Evolutionary conservation across 2,113 vertebrate species (phyloP), one percentile per base, ranked within the genome.

Genomic region (Apeltes quadracus): DNA sequence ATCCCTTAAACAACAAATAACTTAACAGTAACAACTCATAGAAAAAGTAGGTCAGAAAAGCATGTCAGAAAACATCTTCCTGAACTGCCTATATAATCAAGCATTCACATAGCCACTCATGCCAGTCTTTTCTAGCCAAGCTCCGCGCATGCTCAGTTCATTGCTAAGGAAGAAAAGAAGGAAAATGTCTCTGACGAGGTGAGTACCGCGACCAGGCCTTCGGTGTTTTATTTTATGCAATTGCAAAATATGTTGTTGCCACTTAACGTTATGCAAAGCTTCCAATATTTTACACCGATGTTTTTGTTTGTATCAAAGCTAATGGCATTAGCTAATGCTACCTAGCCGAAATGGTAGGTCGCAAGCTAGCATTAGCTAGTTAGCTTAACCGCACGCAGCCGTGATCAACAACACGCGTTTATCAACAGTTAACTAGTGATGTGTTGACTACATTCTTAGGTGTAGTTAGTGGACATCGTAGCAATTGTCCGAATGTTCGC

Each of bases 181-280:
- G 95, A 95, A 95, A 72, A 98, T 98, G 96, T 94, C 96, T 91
- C 91, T 98, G 0, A 87, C 94, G 83, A 96, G 95, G 96, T 97
- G 56, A 91, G 91, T 67, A 1, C n/a, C 75, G 70, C 41, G 0
- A 8, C 56, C 0, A 3, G 50, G 66, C 38, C 62, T 55, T 82
- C 54, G 70, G 16, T 51, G n/a, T 23, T 55, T 75, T 41, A 43
- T 12, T 50, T 1, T 0, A 5, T 0, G 0, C 27, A 61, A 25
- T 12, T 11, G 2, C 23, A 3, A 29, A 2, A 0, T 7, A 36
- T 29, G 0, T 58, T 0, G 4, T 39, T 69, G 69, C 2, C 12
- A 12, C 1, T 2, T 11, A 7, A 0, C 22, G 1, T 0, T 44
- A 0, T 23, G 15, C 5, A 4, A 0, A 20, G 7, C 0, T 0